Evolutionary conservation across 2,113 vertebrate species (phyloP).

Genomic region (Trogon melanurus): DNA sequence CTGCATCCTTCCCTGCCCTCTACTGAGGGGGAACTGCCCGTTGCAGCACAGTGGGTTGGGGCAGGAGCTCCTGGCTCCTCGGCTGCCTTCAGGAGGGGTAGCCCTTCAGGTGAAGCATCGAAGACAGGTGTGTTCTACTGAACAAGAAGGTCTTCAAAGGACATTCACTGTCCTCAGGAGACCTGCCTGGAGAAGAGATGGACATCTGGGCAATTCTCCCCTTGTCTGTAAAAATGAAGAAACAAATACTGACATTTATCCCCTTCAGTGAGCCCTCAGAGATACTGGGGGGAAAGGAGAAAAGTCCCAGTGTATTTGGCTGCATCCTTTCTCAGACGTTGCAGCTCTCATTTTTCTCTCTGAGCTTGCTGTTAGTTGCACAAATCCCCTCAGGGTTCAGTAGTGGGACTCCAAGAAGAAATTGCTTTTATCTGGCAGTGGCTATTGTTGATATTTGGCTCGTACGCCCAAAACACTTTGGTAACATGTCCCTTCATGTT

Average conservation of each 20-base stretch:
- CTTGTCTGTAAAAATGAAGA: neutral
- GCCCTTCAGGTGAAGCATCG: neutral
- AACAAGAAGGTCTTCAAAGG: neutral
- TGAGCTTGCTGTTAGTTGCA: neutral
- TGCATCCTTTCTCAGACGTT: neutral
- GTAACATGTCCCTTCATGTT: neutral
- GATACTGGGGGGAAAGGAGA: neutral
- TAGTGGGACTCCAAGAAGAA: slow-evolving; percentile 4
- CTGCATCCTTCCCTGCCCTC: neutral
- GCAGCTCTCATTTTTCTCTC: neutral
- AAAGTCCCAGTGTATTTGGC: neutral
- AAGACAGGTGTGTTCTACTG: neutral
- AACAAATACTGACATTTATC: neutral
- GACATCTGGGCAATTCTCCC: neutral
- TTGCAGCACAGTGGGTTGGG: neutral
- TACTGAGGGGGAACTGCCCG: neutral
- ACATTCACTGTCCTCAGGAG: neutral
- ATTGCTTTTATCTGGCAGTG: slow-evolving; percentile 31
- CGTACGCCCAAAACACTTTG: neutral
- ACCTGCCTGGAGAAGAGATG: neutral
- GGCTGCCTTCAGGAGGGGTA: neutral
- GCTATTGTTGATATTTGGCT: slow-evolving; percentile 38
- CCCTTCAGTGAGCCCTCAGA: neutral
- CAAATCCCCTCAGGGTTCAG: neutral
- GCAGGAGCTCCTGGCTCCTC: neutral